These are phyloP conservation scores for Zaprionus nigranus DNA, from an alignment of 1,140 invertebrate species.

Conservation along the genomic window DNA sequence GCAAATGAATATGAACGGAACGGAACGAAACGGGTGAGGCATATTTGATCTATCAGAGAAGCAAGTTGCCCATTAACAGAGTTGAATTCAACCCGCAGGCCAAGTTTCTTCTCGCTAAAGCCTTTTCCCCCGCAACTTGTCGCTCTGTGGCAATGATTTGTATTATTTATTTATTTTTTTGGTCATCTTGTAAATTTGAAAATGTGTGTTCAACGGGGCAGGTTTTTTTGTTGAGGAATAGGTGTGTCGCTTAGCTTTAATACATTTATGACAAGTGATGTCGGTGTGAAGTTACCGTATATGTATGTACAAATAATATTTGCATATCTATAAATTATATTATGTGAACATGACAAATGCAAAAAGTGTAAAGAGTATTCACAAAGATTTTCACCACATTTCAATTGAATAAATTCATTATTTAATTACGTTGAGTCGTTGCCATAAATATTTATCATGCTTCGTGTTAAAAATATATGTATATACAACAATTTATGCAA, in stretches of 20 bases:
- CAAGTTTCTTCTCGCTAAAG: not conserved
- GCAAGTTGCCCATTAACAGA: not conserved
- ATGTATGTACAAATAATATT: slow-evolving; percentile 36
- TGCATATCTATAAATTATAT: slow-evolving; percentile 27
- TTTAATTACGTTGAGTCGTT: not conserved
- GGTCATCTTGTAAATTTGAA: slow-evolving; percentile 46
- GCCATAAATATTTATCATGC: not conserved
- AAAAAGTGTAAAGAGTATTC: slow-evolving; percentile 2
- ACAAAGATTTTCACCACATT: not conserved
- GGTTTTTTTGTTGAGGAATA: slow-evolving; percentile 10
- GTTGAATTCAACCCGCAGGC: not conserved
- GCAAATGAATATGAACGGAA: slow-evolving; percentile 27
- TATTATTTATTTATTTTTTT: slow-evolving; percentile 35
- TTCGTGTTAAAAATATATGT: not conserved
- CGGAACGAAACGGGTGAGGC: not conserved
- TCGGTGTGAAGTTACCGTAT: slow-evolving; percentile 26
- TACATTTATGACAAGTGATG: slow-evolving; percentile 42
- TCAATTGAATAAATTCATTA: not conserved
- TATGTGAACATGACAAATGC: slow-evolving; percentile 19
- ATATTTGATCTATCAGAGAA: slow-evolving; percentile 23
- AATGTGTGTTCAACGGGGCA: slow-evolving; percentile 23
- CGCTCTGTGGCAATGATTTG: slow-evolving; percentile 8
- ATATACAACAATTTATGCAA: not conserved
- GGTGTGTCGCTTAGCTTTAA: slow-evolving; percentile 31
- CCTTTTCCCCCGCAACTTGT: not conserved